Evolutionary conservation across 2,888 invertebrate genomes (phyloP).

Genomic region (Dolichomitus sp.): DNA sequence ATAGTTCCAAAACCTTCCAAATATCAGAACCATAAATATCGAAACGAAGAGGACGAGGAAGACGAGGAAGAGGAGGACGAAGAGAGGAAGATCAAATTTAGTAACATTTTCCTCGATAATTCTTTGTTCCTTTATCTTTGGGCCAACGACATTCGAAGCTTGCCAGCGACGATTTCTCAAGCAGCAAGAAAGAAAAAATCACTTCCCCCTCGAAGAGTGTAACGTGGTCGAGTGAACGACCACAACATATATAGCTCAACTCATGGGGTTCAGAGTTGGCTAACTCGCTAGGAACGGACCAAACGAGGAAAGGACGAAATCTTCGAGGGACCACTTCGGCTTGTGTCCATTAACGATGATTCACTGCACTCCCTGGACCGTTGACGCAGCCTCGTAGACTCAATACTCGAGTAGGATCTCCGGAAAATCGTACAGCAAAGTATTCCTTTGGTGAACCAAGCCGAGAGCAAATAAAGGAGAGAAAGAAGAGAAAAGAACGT

Average conservation of each 20-base stretch:
- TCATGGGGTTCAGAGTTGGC: conserved; percentile 35
- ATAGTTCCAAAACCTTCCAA: conserved; percentile 7
- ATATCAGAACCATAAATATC: conserved; percentile 49
- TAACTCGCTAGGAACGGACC: conserved; percentile 7
- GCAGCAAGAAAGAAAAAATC: neutral
- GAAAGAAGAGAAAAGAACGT: conserved; percentile 3
- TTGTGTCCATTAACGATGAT: conserved; percentile 32
- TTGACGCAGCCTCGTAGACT: neutral
- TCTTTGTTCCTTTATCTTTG: neutral
- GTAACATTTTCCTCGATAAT: neutral
- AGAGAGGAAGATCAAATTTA: conserved; percentile 10
- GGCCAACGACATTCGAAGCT: neutral
- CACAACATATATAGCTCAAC: neutral
- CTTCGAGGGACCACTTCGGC: neutral
- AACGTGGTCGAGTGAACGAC: conserved; percentile 11
- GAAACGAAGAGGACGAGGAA: conserved; percentile 60
- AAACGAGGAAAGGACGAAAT: conserved; percentile 2
- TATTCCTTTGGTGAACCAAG: neutral
- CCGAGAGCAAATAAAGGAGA: conserved; percentile 9
- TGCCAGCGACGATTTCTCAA: neutral
- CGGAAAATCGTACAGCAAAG: neutral
- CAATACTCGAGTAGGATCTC: conserved; percentile 1
- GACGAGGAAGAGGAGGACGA: conserved; percentile 42
- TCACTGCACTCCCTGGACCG: neutral
- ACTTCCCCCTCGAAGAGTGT: neutral